These are phyloP conservation scores for Tauraco erythrolophus DNA, from an alignment of 2,113 vertebrate species.

Conservation along the genomic window DNA sequence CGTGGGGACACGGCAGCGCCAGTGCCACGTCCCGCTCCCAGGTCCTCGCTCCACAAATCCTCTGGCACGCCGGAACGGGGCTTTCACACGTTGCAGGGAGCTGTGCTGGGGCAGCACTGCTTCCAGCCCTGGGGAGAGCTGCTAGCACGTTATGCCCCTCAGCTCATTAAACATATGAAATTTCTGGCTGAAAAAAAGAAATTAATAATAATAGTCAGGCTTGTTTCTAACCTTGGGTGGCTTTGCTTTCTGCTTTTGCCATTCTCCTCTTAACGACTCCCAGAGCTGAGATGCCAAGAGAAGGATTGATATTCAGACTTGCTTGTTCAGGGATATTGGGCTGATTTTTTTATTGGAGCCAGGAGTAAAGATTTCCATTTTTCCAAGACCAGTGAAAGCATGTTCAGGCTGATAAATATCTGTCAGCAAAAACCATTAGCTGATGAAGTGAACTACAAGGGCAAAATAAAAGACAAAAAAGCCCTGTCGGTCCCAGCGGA, in stretches of 20 bases:
- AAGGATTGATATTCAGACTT: conserved; percentile 14
- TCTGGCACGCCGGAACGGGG: neutral
- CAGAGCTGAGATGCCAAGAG: conserved; percentile 33
- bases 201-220: neutral
- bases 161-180: neutral
- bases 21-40: rapidly evolving
- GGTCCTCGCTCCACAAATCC: neutral
- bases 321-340: neutral
- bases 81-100: neutral
- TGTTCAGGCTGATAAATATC: conserved; percentile 49
- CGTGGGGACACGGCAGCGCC: rapidly evolving
- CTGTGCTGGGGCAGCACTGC: neutral
- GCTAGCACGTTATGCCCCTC: neutral
- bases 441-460: neutral
- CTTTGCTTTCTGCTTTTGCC: conserved; percentile 41
- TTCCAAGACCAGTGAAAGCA: neutral
- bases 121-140: neutral
- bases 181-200: neutral
- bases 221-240: neutral
- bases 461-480: neutral
- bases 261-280: neutral
- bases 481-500: neutral
- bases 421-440: conserved; percentile 49
- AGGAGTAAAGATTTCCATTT: conserved; percentile 35
- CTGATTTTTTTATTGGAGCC: conserved; percentile 38